Evolutionary conservation across 2,113 vertebrate species (phyloP), one percentile per base, ranked within the genome.

Genomic region (Campylorhamphus procurvoides): DNA sequence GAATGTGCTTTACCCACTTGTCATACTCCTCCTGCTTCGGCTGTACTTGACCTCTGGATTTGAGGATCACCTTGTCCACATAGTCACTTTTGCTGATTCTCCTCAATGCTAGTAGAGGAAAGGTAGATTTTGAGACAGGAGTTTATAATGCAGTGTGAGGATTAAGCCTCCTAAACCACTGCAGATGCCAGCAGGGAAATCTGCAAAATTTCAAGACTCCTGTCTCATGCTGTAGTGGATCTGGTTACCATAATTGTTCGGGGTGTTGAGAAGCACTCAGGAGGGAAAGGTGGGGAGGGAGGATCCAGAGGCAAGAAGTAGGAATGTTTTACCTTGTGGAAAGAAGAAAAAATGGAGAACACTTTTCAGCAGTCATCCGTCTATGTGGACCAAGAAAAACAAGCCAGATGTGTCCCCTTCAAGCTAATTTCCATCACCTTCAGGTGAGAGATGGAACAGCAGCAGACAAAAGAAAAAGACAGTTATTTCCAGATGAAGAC

Each of bases 201-300:
- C 5, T 40, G 6, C 7, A 39, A 71, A 53, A 8, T 62, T 20
- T 4, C n/a, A 40, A 40, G 8, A 22, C 44, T 79, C 52, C 46
- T 79, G 19, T 53, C 35, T 55, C 44, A 46, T 1, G 5, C 19
- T 79, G 3, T 63, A 39, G 6, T 46, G 10, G 17, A 67, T 35
- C 25, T 68, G 18, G 8, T 75, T 75, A 23, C 17, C 33, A 31
- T 29, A 49, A 56, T 47, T 31, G 5, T 18, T n/a, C 13, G 5
- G 9, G 22, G 1, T 33, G 23, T 19, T 55, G 40, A 37, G 50
- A 80, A 69, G 14, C 9, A 23, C 15, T 60, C 3, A 3, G 29
- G 33, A 59, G 35, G 14, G 14, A 7, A 59, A 52, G 2, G 17
- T 2, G 1, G 3, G 16, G 22, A 29, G 2, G 33, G 20, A 71